Percentiles rank a stretch among this genome's conserved stretches.
Conservation (phyloP, 2,888 invertebrate species). For the Electrophaes corylata region DNA sequence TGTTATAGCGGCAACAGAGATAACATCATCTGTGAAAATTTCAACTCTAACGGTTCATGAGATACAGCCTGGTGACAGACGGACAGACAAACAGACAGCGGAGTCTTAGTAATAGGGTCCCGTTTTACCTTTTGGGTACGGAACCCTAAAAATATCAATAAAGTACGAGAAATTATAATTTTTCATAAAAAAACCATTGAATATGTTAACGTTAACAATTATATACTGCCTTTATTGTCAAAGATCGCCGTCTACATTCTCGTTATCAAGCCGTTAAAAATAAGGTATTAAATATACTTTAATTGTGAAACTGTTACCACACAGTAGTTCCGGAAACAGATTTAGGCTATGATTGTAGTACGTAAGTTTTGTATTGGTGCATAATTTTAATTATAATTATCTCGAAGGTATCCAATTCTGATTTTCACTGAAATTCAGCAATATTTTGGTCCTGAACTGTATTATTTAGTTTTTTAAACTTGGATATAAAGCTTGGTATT, state of each 20-base stretch:
- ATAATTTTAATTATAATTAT: conserved; percentile 57
- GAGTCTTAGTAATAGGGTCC: no score
- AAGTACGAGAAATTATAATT: no score
- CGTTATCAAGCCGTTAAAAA: neutral
- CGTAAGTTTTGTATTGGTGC: conserved; percentile 60
- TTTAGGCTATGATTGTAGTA: conserved; percentile 71
- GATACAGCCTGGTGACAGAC: no score
- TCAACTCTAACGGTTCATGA: no score
- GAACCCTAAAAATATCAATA: no score
- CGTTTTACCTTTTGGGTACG: no score
- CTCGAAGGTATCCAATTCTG: neutral
- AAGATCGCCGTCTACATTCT: neutral
- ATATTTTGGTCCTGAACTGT: conserved; percentile 15
- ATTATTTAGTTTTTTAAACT: conserved; percentile 38
- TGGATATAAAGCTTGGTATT: conserved; percentile 13
- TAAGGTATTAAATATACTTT: neutral
- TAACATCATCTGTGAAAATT: no score
- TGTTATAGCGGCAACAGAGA: no score
- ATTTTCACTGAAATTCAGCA: neutral
- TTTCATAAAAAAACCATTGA: no score
- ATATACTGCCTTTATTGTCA: no score
- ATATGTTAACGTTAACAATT: no score
- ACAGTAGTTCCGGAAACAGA: conserved; percentile 35
- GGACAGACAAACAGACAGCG: no score
- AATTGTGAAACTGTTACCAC: neutral